Evolutionary conservation across 1,140 invertebrate species (phyloP).

Genomic region (Cheumatopsyche charites): DNA sequence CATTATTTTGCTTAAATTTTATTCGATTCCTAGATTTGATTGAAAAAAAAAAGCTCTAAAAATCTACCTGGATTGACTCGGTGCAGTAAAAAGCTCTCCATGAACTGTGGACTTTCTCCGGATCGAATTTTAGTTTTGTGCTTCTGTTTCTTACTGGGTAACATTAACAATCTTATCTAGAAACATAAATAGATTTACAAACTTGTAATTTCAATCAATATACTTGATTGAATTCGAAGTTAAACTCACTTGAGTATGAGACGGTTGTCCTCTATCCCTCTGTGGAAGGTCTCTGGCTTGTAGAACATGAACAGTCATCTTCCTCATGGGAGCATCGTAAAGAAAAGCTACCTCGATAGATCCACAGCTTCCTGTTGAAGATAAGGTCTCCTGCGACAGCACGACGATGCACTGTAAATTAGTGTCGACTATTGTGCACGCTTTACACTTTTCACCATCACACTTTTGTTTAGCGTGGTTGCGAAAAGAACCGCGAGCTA

Average conservation of each 20-base stretch:
- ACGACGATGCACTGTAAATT: slow-evolving; percentile 45
- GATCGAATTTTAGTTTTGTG: slow-evolving; percentile 90
- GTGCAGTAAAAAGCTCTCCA: slow-evolving; percentile 90
- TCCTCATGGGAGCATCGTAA: slow-evolving; percentile 86
- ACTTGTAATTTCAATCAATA: background rate
- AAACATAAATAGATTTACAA: background rate
- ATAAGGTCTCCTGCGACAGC: slow-evolving; percentile 41
- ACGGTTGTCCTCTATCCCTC: slow-evolving; percentile 74
- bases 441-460: background rate
- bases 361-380: slow-evolving; percentile 39
- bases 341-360: slow-evolving; percentile 81
- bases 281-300: slow-evolving; percentile 83
- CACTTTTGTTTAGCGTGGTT: background rate
- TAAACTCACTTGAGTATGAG: slow-evolving; percentile 73
- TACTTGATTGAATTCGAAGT: background rate
- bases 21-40: too few species aligned
- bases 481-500: background rate
- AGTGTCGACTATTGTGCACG: background rate
- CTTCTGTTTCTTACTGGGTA: slow-evolving; percentile 91
- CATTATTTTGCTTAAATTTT: too few species aligned
- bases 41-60: background rate
- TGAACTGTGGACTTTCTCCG: slow-evolving; percentile 87
- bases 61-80: slow-evolving; percentile 83
- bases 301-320: slow-evolving; percentile 88
- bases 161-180: slow-evolving; percentile 81